Conservation (phyloP, 2,888 invertebrate genomes). For the Thelaira solivaga region DNA sequence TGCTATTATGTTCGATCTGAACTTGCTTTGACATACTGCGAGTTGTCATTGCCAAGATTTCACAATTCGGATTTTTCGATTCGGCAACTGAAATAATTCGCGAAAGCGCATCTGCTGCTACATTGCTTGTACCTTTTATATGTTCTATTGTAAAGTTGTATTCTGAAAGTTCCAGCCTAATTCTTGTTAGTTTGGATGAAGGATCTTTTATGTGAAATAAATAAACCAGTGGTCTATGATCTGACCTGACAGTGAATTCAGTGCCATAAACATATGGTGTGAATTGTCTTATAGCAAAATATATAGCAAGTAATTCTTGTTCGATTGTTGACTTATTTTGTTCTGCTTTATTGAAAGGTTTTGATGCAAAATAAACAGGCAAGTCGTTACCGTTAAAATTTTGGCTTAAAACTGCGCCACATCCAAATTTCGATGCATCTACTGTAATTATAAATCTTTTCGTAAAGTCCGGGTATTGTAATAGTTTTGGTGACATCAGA, state of each 20-base stretch:
- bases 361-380: too few species aligned
- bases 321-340: too few species aligned
- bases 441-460: too few species aligned
- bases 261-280: not conserved
- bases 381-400: too few species aligned
- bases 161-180: not conserved
- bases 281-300: not conserved
- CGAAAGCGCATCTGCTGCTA: not conserved
- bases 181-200: not conserved
- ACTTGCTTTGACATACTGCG: not conserved
- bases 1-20: too few species aligned
- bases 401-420: too few species aligned
- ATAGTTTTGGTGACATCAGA: too few species aligned
- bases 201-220: not conserved
- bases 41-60: not conserved
- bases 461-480: too few species aligned
- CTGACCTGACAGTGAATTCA: not conserved
- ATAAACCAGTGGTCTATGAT: not conserved
- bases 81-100: not conserved
- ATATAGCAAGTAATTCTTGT: not conserved
- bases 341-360: too few species aligned
- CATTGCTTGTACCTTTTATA: not conserved
- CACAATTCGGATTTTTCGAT: not conserved
- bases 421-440: too few species aligned
- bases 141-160: not conserved